Evolutionary conservation across 2,797 vertebrate genomes (phyloP), one percentile per base, ranked within the genome.

Genomic region (Muscicapa comitata): DNA sequence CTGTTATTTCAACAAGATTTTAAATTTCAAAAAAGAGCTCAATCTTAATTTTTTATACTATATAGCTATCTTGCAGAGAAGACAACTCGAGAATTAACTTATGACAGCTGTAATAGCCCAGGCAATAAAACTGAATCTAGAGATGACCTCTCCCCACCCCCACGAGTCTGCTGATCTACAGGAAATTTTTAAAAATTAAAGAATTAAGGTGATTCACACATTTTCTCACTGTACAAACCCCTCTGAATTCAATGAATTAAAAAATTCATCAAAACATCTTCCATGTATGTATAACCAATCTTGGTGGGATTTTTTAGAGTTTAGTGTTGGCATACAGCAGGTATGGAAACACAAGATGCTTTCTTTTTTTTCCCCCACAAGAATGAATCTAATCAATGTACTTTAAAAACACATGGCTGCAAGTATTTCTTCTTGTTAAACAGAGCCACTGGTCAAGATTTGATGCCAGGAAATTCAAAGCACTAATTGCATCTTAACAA

Each of bases 11-110:
- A 65, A 88, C 7, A 6, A 66, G 74, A 93, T 81, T 79, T 90
- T 92, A 89, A 75, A 88, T 87, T 70, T 62, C 68, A 73, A 58
- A 62, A 77, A 76, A 71, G 65, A 71, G 48, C 38, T 74, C 63
- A 37, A 66, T 20, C n/a, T 78, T 67, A 38, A 58, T 53, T 29
- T 0, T 48, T 79, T 85, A 58, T n/a, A 63, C 85, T 47, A 35
- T 29, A 63, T 13, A 54, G 26, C 58, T 81, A 86, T 86, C 54
- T 62, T 62, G 24, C 50, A 78, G 65, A 66, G 78, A 72, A 77
- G 78, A 89, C 73, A 94, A 83, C 66, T 75, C 62, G 33, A 45
- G 62, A 95, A 90, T 81, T 84, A 92, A 81, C 19, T 93, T 90
- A n/a, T 17, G 66, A 78, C 87, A 90, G 79, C 71, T 93, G 73